Percentiles rank a stretch among this genome's conserved stretches.
Conservation (phyloP, 1,140 invertebrate genomes). For the Apis dorsata region DNA sequence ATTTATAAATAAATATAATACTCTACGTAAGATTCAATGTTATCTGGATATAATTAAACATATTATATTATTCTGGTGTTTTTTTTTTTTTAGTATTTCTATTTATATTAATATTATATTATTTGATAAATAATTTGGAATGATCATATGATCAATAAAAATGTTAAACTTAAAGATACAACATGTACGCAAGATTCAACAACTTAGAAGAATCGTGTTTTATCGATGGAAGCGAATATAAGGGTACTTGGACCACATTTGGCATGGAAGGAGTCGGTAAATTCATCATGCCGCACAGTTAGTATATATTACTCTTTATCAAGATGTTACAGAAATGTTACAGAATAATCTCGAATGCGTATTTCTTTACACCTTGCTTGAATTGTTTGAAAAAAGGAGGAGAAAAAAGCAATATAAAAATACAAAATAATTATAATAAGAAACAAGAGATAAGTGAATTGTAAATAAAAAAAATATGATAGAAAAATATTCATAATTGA, state of each 20-base stretch:
- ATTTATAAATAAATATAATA: background rate
- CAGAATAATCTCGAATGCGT: conserved; percentile 6
- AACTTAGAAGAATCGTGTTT: conserved; percentile 65
- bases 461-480: background rate
- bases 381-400: background rate
- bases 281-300: conserved; percentile 79
- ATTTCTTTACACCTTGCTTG: background rate
- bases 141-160: background rate
- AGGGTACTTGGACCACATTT: conserved; percentile 79
- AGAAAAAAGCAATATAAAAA: background rate
- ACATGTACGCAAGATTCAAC: conserved; percentile 10
- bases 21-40: background rate
- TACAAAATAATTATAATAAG: background rate
- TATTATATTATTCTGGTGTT: background rate
- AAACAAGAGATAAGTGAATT: background rate
- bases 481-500: background rate
- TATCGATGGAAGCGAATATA: conserved; percentile 79
- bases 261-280: conserved; percentile 81
- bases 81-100: too few species aligned
- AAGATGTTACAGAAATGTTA: background rate
- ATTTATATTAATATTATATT: background rate
- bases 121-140: background rate
- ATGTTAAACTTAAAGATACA: background rate
- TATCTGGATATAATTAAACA: background rate
- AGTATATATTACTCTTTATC: conserved; percentile 35